Base-by-base conservation (phyloP, 2,888 invertebrate genomes). In the Ichneumoninae sp. region DNA sequence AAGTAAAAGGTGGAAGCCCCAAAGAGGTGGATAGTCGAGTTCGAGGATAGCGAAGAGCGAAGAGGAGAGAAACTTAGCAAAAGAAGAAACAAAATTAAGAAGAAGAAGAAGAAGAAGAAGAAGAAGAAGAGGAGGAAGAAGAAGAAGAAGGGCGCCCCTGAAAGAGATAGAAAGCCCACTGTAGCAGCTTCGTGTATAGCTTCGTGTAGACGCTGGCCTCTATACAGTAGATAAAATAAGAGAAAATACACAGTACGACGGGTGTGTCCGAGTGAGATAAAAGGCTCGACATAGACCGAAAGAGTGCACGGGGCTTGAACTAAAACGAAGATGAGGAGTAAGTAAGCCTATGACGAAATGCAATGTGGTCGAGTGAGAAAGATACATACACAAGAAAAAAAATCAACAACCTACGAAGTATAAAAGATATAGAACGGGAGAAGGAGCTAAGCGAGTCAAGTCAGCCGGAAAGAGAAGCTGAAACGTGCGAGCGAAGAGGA, bases 1-100 rank as follows among this genome's bases (percentile, higher is more conserved):
- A 93, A 92, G 91, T 89, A 91, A 91, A 91, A 91, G 89, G 80
- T 63, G 88, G 89, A 77, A 73, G 83, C 75, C 76, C 83, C 83
- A 83, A 83, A 87, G 88, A 87, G 87, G 81, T 75, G 87, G 82
- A 83, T 76, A 74, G 33, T 69, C 57, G 80, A 77, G 68, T 69
- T 77, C 54, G 76, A 68, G 60, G 75, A 65, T 30, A 85, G 85
- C 79, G 81, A 82, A 70, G 57, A n/a, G 52, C 26, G 78, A 57
- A 57, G 71, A 65, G 83, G 82, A 33, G 44, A 47, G 57, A 36
- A 30, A 63, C 63, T 30, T 33, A 63, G 63, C 8, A 16, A 33
- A 33, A 33, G 7, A 33, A 63, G 26, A 7, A 63, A 33, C 33
- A 16, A 63, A 63, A 60, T 26, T 52, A 71, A 33, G 66, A 83